These are phyloP conservation scores for Paramormyrops kingsleyae DNA, from an alignment of 2,113 vertebrate genomes.

Conservation along the genomic window DNA sequence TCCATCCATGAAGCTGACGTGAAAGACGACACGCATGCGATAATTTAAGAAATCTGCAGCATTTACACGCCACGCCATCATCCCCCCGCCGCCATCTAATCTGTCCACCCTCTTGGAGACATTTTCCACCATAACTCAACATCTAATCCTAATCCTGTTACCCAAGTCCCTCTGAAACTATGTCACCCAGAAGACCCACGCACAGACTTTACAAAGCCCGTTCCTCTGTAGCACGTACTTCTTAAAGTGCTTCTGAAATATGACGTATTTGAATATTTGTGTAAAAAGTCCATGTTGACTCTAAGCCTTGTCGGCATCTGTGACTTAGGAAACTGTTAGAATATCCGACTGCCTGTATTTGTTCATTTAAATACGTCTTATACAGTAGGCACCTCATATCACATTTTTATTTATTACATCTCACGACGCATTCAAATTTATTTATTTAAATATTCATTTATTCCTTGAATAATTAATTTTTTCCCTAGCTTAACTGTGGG, in stretches of 20 bases:
- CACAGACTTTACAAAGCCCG: background rate
- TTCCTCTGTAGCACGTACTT: background rate
- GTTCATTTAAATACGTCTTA: background rate
- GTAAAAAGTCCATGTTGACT: background rate
- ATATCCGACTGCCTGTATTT: background rate
- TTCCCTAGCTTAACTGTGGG: background rate
- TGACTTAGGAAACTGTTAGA: background rate
- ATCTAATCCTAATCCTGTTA: background rate
- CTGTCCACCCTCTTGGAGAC: background rate
- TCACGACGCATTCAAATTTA: background rate
- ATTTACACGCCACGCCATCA: background rate
- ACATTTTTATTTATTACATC: background rate
- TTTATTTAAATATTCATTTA: background rate
- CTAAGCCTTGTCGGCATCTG: background rate
- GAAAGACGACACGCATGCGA: background rate
- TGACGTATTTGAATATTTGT: background rate
- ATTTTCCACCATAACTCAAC: background rate
- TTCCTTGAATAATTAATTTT: background rate
- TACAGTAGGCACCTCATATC: background rate
- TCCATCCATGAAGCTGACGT: background rate
- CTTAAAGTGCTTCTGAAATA: background rate
- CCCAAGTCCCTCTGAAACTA: background rate
- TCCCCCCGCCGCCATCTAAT: background rate
- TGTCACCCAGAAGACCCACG: background rate
- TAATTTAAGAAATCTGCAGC: background rate